phyloP scores from a whole-genome alignment of 2,797 vertebrate genomes.

The Gymnothorax javanicus region DNA sequence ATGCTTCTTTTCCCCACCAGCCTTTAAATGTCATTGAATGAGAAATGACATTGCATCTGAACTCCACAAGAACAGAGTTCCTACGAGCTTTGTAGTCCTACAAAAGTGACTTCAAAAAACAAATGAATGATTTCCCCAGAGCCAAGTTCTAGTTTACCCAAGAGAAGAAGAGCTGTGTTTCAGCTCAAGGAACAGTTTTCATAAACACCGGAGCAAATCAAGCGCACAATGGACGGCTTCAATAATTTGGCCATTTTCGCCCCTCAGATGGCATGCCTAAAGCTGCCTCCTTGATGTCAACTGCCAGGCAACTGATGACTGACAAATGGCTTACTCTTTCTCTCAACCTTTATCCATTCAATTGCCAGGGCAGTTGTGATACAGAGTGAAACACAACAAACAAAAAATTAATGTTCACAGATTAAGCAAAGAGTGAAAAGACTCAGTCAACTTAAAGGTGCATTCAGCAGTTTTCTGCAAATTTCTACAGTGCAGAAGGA shows the following conservation, averaged over 20 bases:
- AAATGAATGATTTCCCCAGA: conserved; percentile 54
- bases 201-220: conserved; percentile 69
- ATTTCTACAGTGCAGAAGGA: too few species aligned
- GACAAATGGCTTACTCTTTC: conserved; percentile 71
- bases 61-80: background rate
- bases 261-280: conserved; percentile 76
- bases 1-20: background rate
- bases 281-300: conserved; percentile 73
- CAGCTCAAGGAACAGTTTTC: conserved; percentile 72
- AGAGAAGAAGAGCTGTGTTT: conserved; percentile 80
- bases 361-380: conserved; percentile 51
- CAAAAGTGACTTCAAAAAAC: background rate
- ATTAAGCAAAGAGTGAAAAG: too few species aligned
- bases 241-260: conserved; percentile 80
- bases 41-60: background rate
- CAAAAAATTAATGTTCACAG: too few species aligned
- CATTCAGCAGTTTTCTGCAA: too few species aligned
- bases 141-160: conserved; percentile 79
- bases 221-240: conserved; percentile 76
- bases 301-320: conserved; percentile 78
- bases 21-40: background rate
- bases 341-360: conserved; percentile 57
- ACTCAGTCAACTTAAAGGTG: too few species aligned
- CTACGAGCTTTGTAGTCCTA: background rate
- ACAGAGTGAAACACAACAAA: conserved; percentile 37